Evolutionary conservation across 2,888 invertebrate genomes (phyloP), one percentile per base, ranked within the genome.

Genomic region (Idaea biselata): DNA sequence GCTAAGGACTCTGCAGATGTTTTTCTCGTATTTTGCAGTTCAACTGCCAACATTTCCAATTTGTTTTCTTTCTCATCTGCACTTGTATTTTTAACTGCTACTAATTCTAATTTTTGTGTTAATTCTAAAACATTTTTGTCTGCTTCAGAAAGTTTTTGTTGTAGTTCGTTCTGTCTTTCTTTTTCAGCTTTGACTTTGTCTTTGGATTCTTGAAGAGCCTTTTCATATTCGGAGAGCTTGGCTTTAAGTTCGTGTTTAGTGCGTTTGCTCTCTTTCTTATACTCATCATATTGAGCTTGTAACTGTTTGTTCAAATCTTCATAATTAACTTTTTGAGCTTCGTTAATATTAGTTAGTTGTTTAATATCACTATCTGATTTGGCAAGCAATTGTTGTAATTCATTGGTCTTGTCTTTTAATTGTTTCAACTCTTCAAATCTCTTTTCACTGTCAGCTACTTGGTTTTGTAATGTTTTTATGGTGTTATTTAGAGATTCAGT

Each of bases 161-260:
- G 85, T 16, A 93, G 69, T 63, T 85, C 79, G 67, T 76, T 83
- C 68, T 89, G 88, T 73, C 90, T 89, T 64, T 85, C 83, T 64
- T 83, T 79, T 78, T 93, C 91, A 55, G 73, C 67, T 66, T 86
- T 86, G 18, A 88, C 72, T 67, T 84, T 88, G 56, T 86, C 86
- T 78, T 86, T 91, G 58, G 88, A 84, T 63, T 85, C 84, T 66
- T 83, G 79, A 64, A 88, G 75, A 73, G 87, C 82, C 70, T 87
- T 89, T 66, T 93, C 89, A 63, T 87, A 86, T 18, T 87, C 95
- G 67, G 94, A 94, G 64, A 96, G 78, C 75, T 94, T 94, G 18
- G 87, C 80, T 71, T 91, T 85, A 1, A 95, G 78, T 57, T 94
- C 93, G 60, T 90, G 88, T 70, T 91, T 91, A 53, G 93, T 87